Evolutionary conservation across 2,797 vertebrate species (phyloP).

Genomic region (Lagorchestes hirsutus): DNA sequence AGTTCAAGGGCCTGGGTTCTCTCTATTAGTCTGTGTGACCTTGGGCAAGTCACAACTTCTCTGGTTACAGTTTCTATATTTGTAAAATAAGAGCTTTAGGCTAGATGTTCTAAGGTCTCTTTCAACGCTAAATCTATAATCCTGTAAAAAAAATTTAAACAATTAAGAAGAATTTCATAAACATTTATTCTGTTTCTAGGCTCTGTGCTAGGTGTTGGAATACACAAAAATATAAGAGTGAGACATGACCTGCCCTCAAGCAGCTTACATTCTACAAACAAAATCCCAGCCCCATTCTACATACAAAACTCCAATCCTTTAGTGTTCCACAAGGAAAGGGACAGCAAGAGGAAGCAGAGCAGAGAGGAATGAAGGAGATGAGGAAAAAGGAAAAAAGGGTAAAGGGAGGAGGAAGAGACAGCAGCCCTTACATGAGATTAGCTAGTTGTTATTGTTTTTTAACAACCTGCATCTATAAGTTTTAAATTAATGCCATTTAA

Average conservation of each 20-base stretch:
- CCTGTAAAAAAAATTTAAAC: background rate
- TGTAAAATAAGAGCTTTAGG: background rate
- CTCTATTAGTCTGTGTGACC: background rate
- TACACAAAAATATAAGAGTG: background rate
- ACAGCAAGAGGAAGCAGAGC: background rate
- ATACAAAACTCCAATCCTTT: background rate
- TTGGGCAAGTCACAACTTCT: background rate
- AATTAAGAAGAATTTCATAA: constrained; percentile 21
- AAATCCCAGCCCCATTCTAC: too few species aligned
- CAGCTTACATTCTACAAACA: background rate
- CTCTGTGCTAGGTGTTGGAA: background rate
- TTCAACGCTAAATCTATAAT: background rate
- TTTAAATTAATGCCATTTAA: background rate
- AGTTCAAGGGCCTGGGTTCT: background rate
- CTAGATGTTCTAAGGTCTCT: background rate
- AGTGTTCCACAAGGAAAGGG: background rate
- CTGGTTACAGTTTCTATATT: background rate
- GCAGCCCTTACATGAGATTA: background rate
- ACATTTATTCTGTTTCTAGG: background rate
- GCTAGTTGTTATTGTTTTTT: background rate
- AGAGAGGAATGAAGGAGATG: constrained; percentile 25
- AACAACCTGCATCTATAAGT: constrained; percentile 6
- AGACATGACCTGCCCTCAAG: background rate
- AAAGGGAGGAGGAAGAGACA: constrained; percentile 7
- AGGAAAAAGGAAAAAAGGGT: background rate